Evolutionary conservation across 2,797 vertebrate genomes (phyloP).

Genomic region (Sardinella longiceps): DNA sequence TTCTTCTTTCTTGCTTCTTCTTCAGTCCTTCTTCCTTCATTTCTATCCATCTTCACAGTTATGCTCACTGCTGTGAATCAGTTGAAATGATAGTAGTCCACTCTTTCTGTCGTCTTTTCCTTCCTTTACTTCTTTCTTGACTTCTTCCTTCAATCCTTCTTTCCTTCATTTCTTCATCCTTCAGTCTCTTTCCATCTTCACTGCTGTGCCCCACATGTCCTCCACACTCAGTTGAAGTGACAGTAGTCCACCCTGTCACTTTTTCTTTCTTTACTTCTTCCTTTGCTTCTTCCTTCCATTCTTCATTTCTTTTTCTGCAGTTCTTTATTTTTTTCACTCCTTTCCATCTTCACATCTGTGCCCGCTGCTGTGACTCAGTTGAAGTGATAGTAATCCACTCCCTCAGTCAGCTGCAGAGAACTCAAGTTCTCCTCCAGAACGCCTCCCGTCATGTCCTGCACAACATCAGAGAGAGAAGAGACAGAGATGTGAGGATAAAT

Average conservation of each 20-base stretch:
- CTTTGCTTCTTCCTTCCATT: too few relatives aligned
- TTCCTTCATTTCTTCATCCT: not conserved
- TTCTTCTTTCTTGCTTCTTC: not conserved
- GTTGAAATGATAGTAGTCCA: constrained; percentile 72
- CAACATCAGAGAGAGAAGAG: not conserved
- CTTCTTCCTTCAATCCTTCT: not conserved
- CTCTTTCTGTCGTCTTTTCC: too few relatives aligned
- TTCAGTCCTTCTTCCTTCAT: not conserved
- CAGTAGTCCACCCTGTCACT: constrained; percentile 68
- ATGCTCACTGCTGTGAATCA: constrained; percentile 53
- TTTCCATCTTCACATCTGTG: too few relatives aligned
- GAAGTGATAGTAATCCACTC: constrained; percentile 73
- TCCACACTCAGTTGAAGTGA: constrained; percentile 69
- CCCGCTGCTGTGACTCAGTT: too few relatives aligned
- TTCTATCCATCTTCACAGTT: not conserved
- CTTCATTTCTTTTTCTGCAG: too few relatives aligned
- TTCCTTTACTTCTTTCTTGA: not conserved
- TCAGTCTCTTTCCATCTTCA: not conserved
- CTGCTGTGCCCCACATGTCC: not conserved
- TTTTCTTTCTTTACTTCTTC: too few relatives aligned
- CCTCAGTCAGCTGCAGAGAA: constrained; percentile 79
- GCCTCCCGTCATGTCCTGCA: constrained; percentile 89
- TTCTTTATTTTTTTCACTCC: too few relatives aligned
- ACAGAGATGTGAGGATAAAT: too few relatives aligned
- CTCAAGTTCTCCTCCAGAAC: constrained; percentile 85